These are phyloP conservation scores for Dallia pectoralis DNA, from an alignment of 2,797 vertebrate genomes.

Conservation along the genomic window DNA sequence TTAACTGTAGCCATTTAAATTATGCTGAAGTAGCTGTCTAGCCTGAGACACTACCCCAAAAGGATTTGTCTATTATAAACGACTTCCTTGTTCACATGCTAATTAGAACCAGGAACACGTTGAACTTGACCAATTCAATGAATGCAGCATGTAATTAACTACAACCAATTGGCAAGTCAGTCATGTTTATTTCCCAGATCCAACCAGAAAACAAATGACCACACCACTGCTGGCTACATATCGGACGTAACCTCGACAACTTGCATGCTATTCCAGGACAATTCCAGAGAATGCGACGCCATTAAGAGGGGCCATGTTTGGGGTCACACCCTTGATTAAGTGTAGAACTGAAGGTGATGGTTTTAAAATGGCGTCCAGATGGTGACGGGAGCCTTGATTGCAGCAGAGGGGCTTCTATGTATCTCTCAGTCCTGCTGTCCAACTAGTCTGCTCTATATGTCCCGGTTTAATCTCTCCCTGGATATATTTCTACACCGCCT, in stretches of 20 bases:
- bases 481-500: slow-evolving; percentile 3
- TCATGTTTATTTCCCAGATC: not conserved
- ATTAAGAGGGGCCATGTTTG: slow-evolving; percentile 69
- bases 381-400: slow-evolving; percentile 72
- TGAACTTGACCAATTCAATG: too few species aligned
- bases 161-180: too few species aligned
- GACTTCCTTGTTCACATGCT: too few species aligned
- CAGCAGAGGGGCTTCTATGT: slow-evolving; percentile 60
- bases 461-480: slow-evolving; percentile 22
- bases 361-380: slow-evolving; percentile 79
- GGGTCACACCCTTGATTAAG: slow-evolving; percentile 74
- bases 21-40: too few species aligned
- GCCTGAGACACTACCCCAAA: too few species aligned
- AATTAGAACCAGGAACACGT: too few species aligned
- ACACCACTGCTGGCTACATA: not conserved
- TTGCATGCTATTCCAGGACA: slow-evolving; percentile 65
- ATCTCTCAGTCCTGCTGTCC: slow-evolving; percentile 69
- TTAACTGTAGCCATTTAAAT: too few species aligned
- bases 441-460: slow-evolving; percentile 29
- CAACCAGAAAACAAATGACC: not conserved
- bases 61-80: not conserved
- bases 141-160: too few species aligned
- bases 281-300: slow-evolving; percentile 49
- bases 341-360: slow-evolving; percentile 70
- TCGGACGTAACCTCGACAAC: slow-evolving; percentile 42